Conservation (phyloP, 2,797 vertebrate genomes). For the Margarornis squamiger region DNA sequence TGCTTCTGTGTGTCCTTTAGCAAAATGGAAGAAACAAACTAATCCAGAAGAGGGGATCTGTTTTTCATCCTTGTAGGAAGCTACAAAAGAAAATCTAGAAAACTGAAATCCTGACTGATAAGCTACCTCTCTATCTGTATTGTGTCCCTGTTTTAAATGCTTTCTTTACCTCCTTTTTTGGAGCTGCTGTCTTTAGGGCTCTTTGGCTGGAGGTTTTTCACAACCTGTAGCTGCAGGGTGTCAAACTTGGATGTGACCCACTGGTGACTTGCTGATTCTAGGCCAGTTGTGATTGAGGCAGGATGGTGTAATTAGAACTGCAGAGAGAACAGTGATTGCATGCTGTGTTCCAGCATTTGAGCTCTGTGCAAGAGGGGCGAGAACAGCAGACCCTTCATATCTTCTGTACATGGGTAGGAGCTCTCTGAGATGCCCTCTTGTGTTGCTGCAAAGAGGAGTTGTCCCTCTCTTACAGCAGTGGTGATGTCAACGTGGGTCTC, state of each 20-base stretch:
- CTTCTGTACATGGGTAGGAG: rapidly evolving
- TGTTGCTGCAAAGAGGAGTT: background rate
- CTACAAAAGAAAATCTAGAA: background rate
- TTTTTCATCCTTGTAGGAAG: background rate
- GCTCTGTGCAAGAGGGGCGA: background rate
- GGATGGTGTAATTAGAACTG: background rate
- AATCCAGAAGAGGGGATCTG: background rate
- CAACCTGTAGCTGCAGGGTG: constrained; percentile 63
- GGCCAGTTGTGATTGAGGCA: constrained; percentile 69
- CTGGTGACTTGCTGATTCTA: constrained; percentile 67
- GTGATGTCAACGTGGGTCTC: rapidly evolving
- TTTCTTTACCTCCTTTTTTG: background rate
- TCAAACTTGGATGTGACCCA: constrained; percentile 71
- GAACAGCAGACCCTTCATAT: background rate
- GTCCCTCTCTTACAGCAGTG: background rate
- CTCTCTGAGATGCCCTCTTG: background rate
- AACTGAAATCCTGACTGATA: background rate
- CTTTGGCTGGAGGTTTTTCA: constrained; percentile 32
- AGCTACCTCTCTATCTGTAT: background rate
- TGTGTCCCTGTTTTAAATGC: background rate
- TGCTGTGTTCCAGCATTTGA: background rate
- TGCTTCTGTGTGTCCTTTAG: background rate
- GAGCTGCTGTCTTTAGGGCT: background rate
- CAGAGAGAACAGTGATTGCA: background rate
- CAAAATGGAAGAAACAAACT: background rate